Evolutionary conservation across 2,797 vertebrate genomes (phyloP), one percentile per base, ranked within the genome.

Genomic region (Sebastes matsubarae): DNA sequence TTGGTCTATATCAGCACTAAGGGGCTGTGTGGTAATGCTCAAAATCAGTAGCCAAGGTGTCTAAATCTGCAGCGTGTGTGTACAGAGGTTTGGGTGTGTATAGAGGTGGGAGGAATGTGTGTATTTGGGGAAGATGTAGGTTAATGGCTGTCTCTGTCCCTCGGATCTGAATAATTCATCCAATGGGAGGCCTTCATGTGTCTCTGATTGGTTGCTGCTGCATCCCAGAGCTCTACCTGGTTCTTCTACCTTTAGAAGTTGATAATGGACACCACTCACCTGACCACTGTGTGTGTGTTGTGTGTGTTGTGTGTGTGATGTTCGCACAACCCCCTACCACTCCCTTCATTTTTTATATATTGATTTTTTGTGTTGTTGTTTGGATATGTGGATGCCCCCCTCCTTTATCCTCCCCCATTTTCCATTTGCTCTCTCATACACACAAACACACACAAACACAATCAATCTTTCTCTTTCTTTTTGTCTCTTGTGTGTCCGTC

Each of bases 121-220:
- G 72, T 77, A 67, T 85, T 87, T 85, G 75, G 59, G 72, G 73
- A 83, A 80, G 82, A 94, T 95, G 80, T 93, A 88, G 92, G 92
- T 93, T 94, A 95, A 94, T 93, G 92, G 90, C 78, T 73, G 75
- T 82, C 79, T 91, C 84, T 79, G 79, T 84, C 85, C 87, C 75
- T 82, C 72, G 70, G 79, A 77, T 87, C 64, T 95, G 78, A 94
- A 95, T 95, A 91, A 95, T 95, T 95, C 77, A 95, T 93, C 88
- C 89, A 89, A 80, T 75, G 79, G 87, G 85, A 89, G 68, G 88
- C 85, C 91, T 93, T 92, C 85, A 86, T 83, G 84, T 66, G 67
- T 88, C 88, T 91, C 88, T 88, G 87, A 94, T 92, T 93, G 92
- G 92, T 61, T 86, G 54, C 63, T 70, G 75, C 69, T 63, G 59